A percentile compares a stretch with the other conserved stretches of the same genome.
These are phyloP conservation scores for Emydura subglobosa DNA, from an alignment of 2,113 vertebrate species.

Conservation along the genomic window DNA sequence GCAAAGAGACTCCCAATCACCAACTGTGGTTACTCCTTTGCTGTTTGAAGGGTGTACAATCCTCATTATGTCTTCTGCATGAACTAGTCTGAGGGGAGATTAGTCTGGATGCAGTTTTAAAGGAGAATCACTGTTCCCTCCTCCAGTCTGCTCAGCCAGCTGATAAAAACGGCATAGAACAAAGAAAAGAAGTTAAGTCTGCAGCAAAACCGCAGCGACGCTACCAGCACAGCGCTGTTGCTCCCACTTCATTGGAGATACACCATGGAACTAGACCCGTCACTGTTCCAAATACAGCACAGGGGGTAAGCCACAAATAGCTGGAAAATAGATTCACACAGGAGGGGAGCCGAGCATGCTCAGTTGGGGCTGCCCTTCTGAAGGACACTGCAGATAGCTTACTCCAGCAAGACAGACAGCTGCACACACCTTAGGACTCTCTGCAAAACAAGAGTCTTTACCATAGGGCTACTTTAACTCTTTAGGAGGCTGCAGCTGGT, in stretches of 20 bases:
- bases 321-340: not conserved
- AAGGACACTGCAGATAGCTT: conserved; percentile 77
- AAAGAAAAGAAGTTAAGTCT: not conserved
- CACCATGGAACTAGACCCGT: not conserved
- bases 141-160: not conserved
- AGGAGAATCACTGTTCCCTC: not conserved
- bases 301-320: not conserved
- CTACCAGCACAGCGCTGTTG: not conserved
- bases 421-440: not conserved
- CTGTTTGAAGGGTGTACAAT: too few species aligned
- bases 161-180: not conserved
- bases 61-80: not conserved
- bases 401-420: not conserved
- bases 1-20: not conserved
- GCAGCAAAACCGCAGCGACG: not conserved
- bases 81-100: not conserved
- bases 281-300: not conserved
- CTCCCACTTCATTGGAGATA: not conserved
- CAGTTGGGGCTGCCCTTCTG: conserved; percentile 72
- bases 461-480: conserved; percentile 13
- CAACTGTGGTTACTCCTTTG: not conserved
- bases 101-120: rapidly evolving
- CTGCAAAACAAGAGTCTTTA: not conserved
- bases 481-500: not conserved
- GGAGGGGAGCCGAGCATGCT: conserved; percentile 62